Evolutionary conservation across 2,888 invertebrate species (phyloP).

Genomic region (Limnephilus rhombicus): DNA sequence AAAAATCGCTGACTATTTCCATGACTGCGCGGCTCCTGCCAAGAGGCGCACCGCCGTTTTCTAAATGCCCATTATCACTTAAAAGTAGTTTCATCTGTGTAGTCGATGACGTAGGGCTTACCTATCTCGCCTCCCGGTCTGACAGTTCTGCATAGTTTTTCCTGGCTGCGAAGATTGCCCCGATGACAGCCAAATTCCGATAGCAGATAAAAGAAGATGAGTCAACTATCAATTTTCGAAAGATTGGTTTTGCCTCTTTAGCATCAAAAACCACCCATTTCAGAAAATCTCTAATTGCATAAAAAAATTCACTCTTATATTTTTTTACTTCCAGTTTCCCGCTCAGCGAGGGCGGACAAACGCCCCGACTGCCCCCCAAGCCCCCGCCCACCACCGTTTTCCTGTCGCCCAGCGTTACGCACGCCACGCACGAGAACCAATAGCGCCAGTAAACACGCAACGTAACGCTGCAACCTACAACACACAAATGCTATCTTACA

Average conservation of each 20-base stretch:
- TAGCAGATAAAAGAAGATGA: not conserved
- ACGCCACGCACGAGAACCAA: slow-evolving; percentile 62
- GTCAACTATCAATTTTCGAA: no score
- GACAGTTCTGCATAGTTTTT: no score
- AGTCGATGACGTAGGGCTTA: no score
- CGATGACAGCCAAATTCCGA: not conserved
- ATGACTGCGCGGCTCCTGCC: no score
- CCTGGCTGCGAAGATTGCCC: no score
- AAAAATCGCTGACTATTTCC: no score
- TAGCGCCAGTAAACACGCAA: slow-evolving; percentile 48
- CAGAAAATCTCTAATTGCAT: not conserved
- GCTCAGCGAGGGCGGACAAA: slow-evolving; percentile 30
- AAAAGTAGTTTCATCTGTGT: no score
- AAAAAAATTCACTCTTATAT: not conserved
- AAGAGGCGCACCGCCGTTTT: no score
- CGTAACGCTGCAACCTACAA: not conserved
- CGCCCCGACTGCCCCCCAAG: slow-evolving; percentile 63
- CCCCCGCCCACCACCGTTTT: slow-evolving; percentile 61
- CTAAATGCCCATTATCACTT: no score
- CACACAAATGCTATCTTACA: not conserved
- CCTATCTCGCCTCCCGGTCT: no score
- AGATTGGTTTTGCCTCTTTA: no score
- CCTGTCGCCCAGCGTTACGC: slow-evolving; percentile 62
- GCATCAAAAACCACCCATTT: not conserved
- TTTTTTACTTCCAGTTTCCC: slow-evolving; percentile 11